Evolutionary conservation across 2,797 vertebrate genomes (phyloP).

Genomic region (Podargus strigoides): DNA sequence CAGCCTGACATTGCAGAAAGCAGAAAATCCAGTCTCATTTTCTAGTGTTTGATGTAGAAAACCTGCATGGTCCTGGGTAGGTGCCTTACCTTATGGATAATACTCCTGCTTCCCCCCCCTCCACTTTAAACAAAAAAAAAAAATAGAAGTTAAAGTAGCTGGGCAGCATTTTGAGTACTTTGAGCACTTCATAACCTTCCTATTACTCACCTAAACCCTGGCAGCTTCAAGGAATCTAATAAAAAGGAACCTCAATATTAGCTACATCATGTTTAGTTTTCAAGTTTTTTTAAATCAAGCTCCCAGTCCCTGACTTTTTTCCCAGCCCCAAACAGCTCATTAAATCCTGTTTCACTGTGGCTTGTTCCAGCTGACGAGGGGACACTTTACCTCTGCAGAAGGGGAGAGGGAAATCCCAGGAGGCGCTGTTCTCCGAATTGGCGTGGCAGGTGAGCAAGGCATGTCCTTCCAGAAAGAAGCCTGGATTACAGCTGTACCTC

Average conservation of each 20-base stretch:
- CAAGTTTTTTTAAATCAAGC: background rate
- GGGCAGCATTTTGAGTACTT: background rate
- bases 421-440: constrained; percentile 83
- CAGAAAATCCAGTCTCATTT: background rate
- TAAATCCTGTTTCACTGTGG: background rate
- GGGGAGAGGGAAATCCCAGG: constrained; percentile 97
- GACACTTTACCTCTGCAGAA: constrained; percentile 89
- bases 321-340: background rate
- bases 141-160: background rate
- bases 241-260: background rate
- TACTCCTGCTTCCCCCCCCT: background rate
- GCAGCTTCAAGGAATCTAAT: background rate
- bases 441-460: constrained; percentile 92
- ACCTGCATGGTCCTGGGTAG: background rate
- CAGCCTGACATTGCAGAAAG: rapidly evolving
- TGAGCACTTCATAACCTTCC: background rate
- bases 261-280: background rate
- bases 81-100: background rate
- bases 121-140: background rate
- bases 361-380: background rate
- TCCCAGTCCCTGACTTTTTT: background rate
- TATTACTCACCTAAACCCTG: background rate
- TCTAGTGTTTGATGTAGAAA: background rate
- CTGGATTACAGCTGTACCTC: constrained; percentile 91
- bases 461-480: constrained; percentile 93